Conservation (phyloP, 2,113 vertebrate species). For the Gymnogyps californianus region DNA sequence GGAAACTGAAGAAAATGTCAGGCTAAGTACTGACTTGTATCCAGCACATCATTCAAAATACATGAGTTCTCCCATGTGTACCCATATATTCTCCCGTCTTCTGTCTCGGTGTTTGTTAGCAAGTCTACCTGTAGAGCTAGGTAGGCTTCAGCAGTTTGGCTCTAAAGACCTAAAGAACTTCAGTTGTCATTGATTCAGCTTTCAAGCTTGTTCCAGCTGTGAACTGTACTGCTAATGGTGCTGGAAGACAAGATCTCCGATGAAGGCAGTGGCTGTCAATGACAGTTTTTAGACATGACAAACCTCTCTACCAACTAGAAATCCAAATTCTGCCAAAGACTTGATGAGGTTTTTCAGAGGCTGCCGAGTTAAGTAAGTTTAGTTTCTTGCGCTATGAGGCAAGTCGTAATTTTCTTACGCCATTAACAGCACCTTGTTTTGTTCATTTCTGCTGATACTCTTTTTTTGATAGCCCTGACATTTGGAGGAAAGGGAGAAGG, state of each 20-base stretch:
- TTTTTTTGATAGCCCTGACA: background rate
- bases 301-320: background rate
- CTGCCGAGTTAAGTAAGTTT: background rate
- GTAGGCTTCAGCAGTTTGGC: background rate
- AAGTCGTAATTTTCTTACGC: background rate
- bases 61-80: accelerated
- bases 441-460: background rate
- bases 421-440: background rate
- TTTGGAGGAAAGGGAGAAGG: background rate
- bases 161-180: accelerated
- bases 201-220: too few species aligned
- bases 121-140: accelerated
- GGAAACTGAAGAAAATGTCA: background rate
- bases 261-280: accelerated
- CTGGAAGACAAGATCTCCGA: accelerated
- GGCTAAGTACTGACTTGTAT: accelerated
- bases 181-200: accelerated
- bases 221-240: background rate
- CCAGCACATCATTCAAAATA: accelerated
- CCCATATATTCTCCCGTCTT: accelerated
- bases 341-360: background rate
- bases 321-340: background rate
- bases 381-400: background rate
- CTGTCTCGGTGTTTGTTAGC: accelerated
- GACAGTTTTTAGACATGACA: accelerated